These are phyloP conservation scores for Nebria brevicollis DNA, from an alignment of 2,888 invertebrate genomes.

Conservation along the genomic window DNA sequence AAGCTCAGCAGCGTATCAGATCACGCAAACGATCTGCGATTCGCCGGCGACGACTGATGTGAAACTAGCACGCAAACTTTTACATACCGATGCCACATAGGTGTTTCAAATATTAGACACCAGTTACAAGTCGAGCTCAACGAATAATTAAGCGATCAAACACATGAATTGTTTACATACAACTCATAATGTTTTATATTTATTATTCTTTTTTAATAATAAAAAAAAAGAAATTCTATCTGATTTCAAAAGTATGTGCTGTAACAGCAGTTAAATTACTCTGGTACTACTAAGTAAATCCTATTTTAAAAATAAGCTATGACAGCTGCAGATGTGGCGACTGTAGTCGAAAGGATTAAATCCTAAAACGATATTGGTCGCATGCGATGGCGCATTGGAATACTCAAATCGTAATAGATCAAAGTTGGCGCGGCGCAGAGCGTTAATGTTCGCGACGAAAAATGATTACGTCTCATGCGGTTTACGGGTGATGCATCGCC, in stretches of 20 bases:
- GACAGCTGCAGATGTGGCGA: no score
- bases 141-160: background rate
- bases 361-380: no score
- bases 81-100: background rate
- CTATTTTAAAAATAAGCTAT: no score
- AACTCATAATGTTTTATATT: no score
- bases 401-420: background rate
- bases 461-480: background rate
- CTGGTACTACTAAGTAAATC: no score
- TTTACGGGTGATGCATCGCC: background rate
- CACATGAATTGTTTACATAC: background rate
- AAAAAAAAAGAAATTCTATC: no score
- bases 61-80: conserved; percentile 16
- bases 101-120: background rate
- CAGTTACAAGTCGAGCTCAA: background rate
- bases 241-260: no score
- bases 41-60: conserved; percentile 18
- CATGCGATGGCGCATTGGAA: background rate
- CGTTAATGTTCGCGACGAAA: conserved; percentile 45
- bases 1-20: conserved; percentile 19
- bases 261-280: no score
- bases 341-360: no score
- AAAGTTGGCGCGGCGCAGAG: conserved; percentile 22
- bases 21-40: conserved; percentile 28
- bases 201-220: no score